phyloP scores from a whole-genome alignment of 2,888 invertebrate genomes.

The Folsomia candida region DNA sequence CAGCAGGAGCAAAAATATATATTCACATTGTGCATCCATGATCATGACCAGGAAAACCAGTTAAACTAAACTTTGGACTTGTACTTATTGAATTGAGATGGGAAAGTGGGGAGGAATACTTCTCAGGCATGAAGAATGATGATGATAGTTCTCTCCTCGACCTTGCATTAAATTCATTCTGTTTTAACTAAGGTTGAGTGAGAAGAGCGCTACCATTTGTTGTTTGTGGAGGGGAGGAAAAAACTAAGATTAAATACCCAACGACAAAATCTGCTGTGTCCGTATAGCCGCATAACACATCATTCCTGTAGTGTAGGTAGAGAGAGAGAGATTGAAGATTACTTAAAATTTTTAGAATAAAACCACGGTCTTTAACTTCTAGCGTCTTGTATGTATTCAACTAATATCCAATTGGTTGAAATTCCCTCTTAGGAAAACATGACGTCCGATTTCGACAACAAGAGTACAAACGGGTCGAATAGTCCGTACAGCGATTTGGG shows the following conservation, averaged over 20 bases:
- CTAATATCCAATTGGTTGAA: no score
- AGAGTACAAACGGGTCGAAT: slow-evolving; percentile 41
- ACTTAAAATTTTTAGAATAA: no score
- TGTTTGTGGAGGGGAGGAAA: no score
- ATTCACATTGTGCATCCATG: background rate
- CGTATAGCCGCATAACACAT: no score
- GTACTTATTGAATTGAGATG: background rate
- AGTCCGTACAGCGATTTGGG: slow-evolving; percentile 41
- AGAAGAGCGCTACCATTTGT: no score
- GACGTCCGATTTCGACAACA: slow-evolving; percentile 37
- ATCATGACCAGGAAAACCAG: background rate
- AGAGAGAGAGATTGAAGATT: no score
- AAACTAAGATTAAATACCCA: no score
- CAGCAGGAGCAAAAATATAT: background rate
- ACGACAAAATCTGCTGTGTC: background rate
- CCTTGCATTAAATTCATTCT: background rate
- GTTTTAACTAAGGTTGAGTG: background rate
- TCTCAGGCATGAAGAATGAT: background rate
- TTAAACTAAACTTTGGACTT: background rate
- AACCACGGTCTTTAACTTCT: no score
- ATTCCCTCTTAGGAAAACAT: slow-evolving; percentile 20
- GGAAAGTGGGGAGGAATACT: background rate
- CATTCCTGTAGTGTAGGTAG: no score
- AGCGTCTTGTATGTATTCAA: no score
- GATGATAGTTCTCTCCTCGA: background rate